phyloP scores from a whole-genome alignment of 2,797 vertebrate species.

The Oceanodroma leucorhoa region DNA sequence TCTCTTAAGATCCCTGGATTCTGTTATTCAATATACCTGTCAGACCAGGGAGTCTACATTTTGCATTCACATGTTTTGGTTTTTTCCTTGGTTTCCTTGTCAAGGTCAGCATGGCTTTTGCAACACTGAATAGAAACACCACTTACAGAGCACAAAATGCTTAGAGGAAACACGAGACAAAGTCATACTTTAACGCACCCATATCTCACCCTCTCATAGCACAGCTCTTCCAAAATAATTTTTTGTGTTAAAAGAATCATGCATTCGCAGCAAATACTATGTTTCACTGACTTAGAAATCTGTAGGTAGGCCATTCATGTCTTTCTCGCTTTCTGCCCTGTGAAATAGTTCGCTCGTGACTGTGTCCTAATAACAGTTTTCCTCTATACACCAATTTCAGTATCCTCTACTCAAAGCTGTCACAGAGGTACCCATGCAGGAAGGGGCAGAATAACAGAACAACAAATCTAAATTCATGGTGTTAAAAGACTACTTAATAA shows the following conservation, averaged over 20 bases:
- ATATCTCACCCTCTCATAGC: background rate
- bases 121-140: background rate
- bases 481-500: background rate
- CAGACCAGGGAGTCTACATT: background rate
- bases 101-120: background rate
- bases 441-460: background rate
- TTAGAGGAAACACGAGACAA: background rate
- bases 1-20: background rate
- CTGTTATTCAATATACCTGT: background rate
- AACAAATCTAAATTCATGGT: background rate
- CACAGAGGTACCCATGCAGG: background rate
- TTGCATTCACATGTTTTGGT: background rate
- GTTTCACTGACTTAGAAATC: background rate
- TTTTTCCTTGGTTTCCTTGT: background rate
- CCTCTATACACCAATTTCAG: background rate
- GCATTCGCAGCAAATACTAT: background rate
- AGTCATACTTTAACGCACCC: background rate
- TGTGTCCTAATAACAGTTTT: background rate
- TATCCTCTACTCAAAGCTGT: background rate
- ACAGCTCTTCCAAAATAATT: background rate
- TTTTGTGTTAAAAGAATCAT: background rate
- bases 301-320: background rate
- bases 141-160: background rate
- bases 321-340: background rate
- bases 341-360: background rate